Evolutionary conservation across 64 coral and sea anemone species (phyloP).

Genomic region (Montipora foliosa): DNA sequence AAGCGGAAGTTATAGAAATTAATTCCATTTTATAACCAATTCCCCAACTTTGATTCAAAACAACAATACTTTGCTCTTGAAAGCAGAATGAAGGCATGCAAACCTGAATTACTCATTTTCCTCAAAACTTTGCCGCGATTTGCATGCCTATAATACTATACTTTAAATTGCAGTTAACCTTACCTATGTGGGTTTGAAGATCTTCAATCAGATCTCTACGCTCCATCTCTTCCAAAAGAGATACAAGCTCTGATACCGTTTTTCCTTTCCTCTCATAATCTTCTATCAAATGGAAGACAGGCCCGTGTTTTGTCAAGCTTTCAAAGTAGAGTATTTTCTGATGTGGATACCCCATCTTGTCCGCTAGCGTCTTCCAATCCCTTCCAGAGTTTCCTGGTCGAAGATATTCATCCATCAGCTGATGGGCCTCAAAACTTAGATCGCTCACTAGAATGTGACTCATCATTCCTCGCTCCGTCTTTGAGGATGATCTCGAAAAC

Average conservation of each 20-base stretch:
- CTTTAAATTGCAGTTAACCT: not conserved
- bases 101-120: too few relatives aligned
- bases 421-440: slow-evolving; percentile 67
- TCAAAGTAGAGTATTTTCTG: slow-evolving; percentile 55
- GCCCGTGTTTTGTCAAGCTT: slow-evolving; percentile 12
- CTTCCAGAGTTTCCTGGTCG: slow-evolving; percentile 19
- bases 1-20: too few relatives aligned
- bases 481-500: not conserved
- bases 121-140: too few relatives aligned
- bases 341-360: slow-evolving; percentile 51
- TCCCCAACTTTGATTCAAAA: too few relatives aligned
- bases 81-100: too few relatives aligned
- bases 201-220: slow-evolving; percentile 71
- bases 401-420: slow-evolving; percentile 44
- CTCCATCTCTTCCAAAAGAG: slow-evolving; percentile 66
- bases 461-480: slow-evolving; percentile 7
- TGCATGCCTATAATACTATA: too few relatives aligned
- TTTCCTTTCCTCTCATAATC: slow-evolving; percentile 39
- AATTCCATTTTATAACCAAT: too few relatives aligned
- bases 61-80: too few relatives aligned
- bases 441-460: slow-evolving; percentile 66
- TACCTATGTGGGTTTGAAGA: slow-evolving; percentile 63
- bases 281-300: slow-evolving; percentile 57
- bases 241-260: slow-evolving; percentile 56
- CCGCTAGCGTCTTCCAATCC: slow-evolving; percentile 80